Conservation (phyloP, 2,888 invertebrate genomes). For the Melieria picta region DNA sequence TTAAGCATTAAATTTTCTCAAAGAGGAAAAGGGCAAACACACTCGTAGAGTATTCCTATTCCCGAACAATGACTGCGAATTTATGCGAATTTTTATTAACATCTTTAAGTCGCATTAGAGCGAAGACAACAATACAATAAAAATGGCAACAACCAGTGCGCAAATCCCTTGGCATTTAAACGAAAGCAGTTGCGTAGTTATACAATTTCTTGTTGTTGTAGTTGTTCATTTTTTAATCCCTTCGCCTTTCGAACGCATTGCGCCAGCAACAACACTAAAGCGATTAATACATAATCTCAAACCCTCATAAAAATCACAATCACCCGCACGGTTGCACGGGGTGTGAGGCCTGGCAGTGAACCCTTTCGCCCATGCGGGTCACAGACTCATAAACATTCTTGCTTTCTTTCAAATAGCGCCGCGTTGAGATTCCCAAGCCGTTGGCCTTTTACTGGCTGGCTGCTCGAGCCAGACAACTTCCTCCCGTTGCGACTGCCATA, state of each 20-base stretch:
- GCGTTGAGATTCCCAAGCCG: conserved; percentile 1
- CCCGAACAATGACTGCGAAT: conserved; percentile 15
- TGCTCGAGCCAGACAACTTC: conserved; percentile 38
- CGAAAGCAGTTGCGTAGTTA: neutral
- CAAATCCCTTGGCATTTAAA: conserved; percentile 33
- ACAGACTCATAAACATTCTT: conserved; percentile 41
- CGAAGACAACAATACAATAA: conserved; percentile 5
- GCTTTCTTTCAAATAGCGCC: conserved; percentile 31
- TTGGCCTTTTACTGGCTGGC: neutral
- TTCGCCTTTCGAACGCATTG: conserved; percentile 12
- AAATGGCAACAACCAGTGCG: conserved; percentile 25
- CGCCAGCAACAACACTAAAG: conserved; percentile 44
- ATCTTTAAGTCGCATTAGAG: conserved; percentile 18
- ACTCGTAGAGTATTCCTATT: too few relatives aligned
- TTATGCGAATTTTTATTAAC: conserved; percentile 30
- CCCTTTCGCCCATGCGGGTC: conserved; percentile 47
- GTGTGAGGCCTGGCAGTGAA: conserved; percentile 19
- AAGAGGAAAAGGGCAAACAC: neutral
- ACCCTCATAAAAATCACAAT: conserved; percentile 45
- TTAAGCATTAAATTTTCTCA: conserved; percentile 26
- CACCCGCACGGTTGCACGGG: neutral
- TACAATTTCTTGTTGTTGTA: neutral
- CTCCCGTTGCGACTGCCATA: conserved; percentile 27
- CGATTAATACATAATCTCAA: conserved; percentile 51
- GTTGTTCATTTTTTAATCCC: conserved; percentile 14